Evolutionary conservation across 2,113 vertebrate species (phyloP).

Genomic region (Hemibagrus wyckioides): DNA sequence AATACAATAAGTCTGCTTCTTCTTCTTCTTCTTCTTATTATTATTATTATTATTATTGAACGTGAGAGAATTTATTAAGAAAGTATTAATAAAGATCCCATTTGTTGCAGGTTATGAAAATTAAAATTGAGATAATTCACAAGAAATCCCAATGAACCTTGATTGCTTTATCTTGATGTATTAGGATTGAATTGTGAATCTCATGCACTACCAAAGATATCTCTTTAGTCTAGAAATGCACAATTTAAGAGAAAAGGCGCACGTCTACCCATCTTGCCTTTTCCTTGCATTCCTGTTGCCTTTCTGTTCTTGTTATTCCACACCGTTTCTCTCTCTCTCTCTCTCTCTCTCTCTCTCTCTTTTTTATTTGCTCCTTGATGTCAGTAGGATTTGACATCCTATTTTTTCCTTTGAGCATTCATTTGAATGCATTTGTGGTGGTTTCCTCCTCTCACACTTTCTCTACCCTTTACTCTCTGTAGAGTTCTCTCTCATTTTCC

Average conservation of each 20-base stretch:
- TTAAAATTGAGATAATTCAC: not conserved
- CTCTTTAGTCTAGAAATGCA: not conserved
- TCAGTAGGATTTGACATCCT: conserved; percentile 65
- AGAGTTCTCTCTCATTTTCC: not conserved
- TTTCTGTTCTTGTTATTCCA: conserved; percentile 46
- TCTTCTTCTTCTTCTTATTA: not conserved
- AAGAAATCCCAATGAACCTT: not conserved
- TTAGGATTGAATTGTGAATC: not conserved
- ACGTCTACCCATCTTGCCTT: not conserved
- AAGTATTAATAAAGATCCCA: not conserved
- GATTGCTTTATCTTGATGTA: not conserved
- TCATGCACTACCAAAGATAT: not conserved
- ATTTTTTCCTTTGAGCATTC: conserved; percentile 71
- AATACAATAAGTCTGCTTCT: too few species aligned
- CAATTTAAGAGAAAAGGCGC: not conserved
- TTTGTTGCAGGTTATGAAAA: not conserved
- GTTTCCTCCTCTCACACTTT: conserved; percentile 36
- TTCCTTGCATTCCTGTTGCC: not conserved
- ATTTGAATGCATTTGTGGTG: conserved; percentile 82
- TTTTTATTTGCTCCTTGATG: conserved; percentile 69
- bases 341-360: not conserved
- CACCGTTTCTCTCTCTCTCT: conserved; percentile 49
- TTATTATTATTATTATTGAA: not conserved
- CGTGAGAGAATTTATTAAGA: too few species aligned
- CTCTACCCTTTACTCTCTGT: conserved; percentile 7